Base-by-base conservation (phyloP, 2,888 invertebrate genomes). In the Acleris sparsana region DNA sequence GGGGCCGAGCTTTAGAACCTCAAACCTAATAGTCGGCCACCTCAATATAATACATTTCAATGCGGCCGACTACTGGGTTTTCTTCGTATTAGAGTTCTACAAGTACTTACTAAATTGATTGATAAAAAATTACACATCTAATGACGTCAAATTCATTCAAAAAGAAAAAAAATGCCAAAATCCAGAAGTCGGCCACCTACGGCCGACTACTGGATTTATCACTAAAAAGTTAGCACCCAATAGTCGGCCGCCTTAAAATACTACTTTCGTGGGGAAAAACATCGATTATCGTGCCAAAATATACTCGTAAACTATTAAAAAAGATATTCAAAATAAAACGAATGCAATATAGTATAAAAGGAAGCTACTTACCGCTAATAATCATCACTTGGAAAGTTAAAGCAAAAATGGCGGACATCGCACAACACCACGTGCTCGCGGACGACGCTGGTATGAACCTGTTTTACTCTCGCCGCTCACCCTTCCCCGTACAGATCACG, bases 1-100 rank as follows among this genome's bases (percentile, higher is more conserved):
- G 16, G 3, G 52, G 53, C 33, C 18, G 53, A 53, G 33, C 53
- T 33, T 33, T 53, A n/a, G 53, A 53, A 33, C 53, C 33, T 29
- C 29, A 53, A 53, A 53, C 53, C 33, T n/a, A 17, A 5, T 48
- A n/a, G 48, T 48, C 48, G 17, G 48, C 48, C 48, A n/a, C 17
- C 5, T 17, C 17, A 48, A 25, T 25, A 25, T 25, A 48, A 17
- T 17, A 48, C 17, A n/a, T 48, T 48, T 48, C 48, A 48, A 48
- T n/a, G 48, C 6, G 25, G 25, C 25, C 25, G 25, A 25, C 25
- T 25, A 25, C 6, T 25, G 25, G 25, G 22, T 22, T 22, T 22
- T 22, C 22, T 22, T 22, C 22, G 22, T 22, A 3, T 22, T 25
- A 13, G 13, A 13, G 44, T 44, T 3, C 44, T 16, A 44, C 44